Base-by-base conservation (phyloP, 2,113 vertebrate genomes). In the Donacobius atricapilla region DNA sequence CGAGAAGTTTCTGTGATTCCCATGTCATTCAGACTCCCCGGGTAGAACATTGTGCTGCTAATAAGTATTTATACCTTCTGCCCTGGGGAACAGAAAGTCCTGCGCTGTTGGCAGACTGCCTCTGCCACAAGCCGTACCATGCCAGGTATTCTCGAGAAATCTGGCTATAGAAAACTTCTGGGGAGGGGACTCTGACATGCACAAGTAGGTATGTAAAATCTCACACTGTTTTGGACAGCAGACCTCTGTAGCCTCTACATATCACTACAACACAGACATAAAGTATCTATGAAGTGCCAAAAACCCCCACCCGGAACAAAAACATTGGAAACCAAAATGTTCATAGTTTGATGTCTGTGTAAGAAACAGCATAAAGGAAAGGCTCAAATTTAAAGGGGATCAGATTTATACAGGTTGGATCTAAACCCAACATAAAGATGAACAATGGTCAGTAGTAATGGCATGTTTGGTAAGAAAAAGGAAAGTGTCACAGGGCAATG, bases 401-500 rank as follows among this genome's bases (percentile, higher is more conserved):
- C 17, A 75, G n/a, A 78, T 77, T 66, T 81, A 54, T 0, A 87
- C 18, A 3, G 30, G 30, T 65, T 81, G n/a, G 83, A 54, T 68
- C 44, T 6, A 13, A 89, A 77, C 13, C 21, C 16, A 69, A 47
- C 5, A 7, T 15, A 72, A 0, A 69, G 40, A 28, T 24, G 33
- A 92, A 80, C n/a, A 66, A 42, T 3, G 22, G 27, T 30, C 60
- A 70, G 31, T 27, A 87, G 58, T 6, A 75, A 83, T 3, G 30
- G 28, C 51, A 66, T 13, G 33, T 53, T 87, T 37, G 18, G 39
- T 35, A 66, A 66, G 47, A 78, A 24, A 63, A 96, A 87, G 51
- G 11, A 10, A 79, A 69, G n/a, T 0, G 0, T 70, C 57, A 71
- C 30, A 44, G 27, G 20, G 27, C 0, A 1, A 78, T 28, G 27